phyloP scores from a whole-genome alignment of 2,113 vertebrate species.

The Hoplias malabaricus region DNA sequence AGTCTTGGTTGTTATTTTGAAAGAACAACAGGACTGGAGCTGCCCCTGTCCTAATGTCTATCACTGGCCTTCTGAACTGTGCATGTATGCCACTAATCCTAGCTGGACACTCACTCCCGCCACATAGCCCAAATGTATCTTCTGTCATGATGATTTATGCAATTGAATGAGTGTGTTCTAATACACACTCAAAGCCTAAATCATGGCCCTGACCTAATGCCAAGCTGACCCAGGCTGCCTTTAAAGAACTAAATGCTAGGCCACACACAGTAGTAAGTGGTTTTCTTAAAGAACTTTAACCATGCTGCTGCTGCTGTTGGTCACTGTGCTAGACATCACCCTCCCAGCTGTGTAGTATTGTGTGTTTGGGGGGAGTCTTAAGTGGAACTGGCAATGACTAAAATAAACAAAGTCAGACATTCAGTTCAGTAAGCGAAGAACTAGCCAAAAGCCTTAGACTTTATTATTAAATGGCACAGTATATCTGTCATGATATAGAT shows the following conservation, averaged over 20 bases:
- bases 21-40: slow-evolving; percentile 66
- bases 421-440: neutral
- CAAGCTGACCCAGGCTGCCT: slow-evolving; percentile 32
- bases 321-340: too few species aligned
- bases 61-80: slow-evolving; percentile 54
- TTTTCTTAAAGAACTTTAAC: neutral
- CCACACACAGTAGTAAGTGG: slow-evolving; percentile 31
- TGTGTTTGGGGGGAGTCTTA: too few species aligned
- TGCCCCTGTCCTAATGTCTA: slow-evolving; percentile 50
- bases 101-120: slow-evolving; percentile 46
- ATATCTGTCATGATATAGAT: slow-evolving; percentile 3
- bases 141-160: slow-evolving; percentile 59
- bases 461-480: neutral
- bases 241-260: slow-evolving; percentile 14
- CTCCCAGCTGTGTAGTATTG: too few species aligned
- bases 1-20: slow-evolving; percentile 74
- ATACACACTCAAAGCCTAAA: slow-evolving; percentile 45
- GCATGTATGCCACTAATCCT: slow-evolving; percentile 49
- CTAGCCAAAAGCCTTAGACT: neutral
- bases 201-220: slow-evolving; percentile 47
- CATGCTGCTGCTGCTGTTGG: neutral
- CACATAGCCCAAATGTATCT: slow-evolving; percentile 51
- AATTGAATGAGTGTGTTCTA: slow-evolving; percentile 54
- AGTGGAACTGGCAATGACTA: too few species aligned
- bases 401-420: neutral